A percentile compares a stretch with the other conserved stretches of the same genome.
Evolutionary conservation across 2,113 vertebrate species (phyloP).

Genomic region (Burhinus oedicnemus): DNA sequence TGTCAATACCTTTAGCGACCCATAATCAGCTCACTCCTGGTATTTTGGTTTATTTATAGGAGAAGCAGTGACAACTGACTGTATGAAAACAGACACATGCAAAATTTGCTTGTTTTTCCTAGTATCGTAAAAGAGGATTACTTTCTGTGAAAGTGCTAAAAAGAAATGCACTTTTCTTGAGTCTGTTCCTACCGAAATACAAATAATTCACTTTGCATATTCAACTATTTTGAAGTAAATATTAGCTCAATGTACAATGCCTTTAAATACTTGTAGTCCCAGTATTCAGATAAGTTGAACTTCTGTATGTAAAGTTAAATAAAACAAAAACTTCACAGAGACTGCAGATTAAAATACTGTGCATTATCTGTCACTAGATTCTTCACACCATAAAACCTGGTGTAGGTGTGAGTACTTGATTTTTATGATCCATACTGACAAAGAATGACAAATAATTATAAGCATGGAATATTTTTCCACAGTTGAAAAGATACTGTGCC

Average conservation of each 20-base stretch:
- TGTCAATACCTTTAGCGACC: constrained; percentile 65
- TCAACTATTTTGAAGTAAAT: background rate
- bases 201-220: background rate
- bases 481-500: background rate
- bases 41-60: constrained; percentile 54
- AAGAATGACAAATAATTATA: background rate
- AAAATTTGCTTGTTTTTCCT: constrained; percentile 3
- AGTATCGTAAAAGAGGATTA: background rate
- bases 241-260: background rate
- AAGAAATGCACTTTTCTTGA: constrained; percentile 18
- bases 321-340: background rate
- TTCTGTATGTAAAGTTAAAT: background rate
- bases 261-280: background rate
- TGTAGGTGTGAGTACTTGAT: background rate
- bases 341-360: background rate
- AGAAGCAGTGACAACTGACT: constrained; percentile 17
- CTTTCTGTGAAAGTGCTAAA: constrained; percentile 12
- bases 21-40: constrained; percentile 42
- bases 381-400: background rate
- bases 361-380: background rate
- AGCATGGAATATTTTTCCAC: background rate
- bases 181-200: background rate
- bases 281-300: background rate
- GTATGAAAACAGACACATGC: background rate
- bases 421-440: background rate